Evolutionary conservation across 2,113 vertebrate genomes (phyloP).

Genomic region (Onychorhynchus coronatus): DNA sequence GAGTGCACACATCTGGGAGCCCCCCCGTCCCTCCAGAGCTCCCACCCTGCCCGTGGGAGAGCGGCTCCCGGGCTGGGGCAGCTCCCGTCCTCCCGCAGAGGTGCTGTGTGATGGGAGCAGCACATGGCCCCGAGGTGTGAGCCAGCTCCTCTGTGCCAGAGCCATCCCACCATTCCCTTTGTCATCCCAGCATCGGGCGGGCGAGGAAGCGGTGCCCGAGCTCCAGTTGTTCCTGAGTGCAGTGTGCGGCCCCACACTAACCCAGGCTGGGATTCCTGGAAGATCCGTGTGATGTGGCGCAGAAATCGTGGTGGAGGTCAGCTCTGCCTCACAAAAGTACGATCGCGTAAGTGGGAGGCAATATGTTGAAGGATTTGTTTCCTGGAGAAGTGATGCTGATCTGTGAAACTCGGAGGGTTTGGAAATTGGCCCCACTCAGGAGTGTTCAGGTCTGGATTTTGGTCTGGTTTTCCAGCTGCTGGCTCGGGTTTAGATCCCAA

Average conservation of each 20-base stretch:
- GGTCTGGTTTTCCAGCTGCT: background rate
- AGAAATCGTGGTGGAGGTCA: background rate
- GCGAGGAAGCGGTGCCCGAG: background rate
- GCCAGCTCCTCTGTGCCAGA: background rate
- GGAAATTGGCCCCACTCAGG: background rate
- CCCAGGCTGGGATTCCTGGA: background rate
- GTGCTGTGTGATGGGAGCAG: background rate
- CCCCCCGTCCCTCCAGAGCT: fast-evolving
- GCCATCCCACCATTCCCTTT: background rate
- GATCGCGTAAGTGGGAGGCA: fast-evolving
- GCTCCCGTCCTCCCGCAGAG: background rate
- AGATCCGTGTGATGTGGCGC: background rate
- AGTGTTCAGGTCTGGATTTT: fast-evolving
- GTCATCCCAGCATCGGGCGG: background rate
- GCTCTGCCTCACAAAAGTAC: background rate
- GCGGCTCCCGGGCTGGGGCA: fast-evolving
- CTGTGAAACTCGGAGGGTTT: background rate
- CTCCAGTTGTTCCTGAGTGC: background rate
- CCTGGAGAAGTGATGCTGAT: background rate
- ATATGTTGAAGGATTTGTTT: background rate
- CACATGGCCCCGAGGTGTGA: background rate
- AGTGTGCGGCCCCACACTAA: background rate
- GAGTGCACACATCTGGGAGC: background rate
- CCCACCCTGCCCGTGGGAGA: background rate
- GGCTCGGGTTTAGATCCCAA: background rate